These are phyloP conservation scores for Elmis aenea DNA, from an alignment of 2,888 invertebrate genomes.

Conservation along the genomic window DNA sequence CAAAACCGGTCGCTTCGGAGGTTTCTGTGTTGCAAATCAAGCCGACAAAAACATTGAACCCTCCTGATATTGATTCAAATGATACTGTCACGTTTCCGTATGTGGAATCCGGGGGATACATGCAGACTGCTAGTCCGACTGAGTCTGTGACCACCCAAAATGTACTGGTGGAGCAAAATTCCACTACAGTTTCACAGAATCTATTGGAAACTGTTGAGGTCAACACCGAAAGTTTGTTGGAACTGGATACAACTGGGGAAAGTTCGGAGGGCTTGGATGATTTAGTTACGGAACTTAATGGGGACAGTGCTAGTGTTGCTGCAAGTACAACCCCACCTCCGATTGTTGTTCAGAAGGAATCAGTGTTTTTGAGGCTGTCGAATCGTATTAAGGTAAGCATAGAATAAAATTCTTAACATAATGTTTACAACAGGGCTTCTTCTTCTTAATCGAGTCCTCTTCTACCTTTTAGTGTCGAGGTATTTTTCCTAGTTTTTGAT, in stretches of 20 bases:
- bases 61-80: constrained; percentile 29
- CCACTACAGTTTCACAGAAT: not conserved
- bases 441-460: too few species aligned
- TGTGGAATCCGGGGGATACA: constrained; percentile 16
- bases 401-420: too few species aligned
- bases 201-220: constrained; percentile 9
- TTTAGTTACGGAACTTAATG: constrained; percentile 53
- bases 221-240: constrained; percentile 6
- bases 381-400: constrained; percentile 84
- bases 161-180: constrained; percentile 4
- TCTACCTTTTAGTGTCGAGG: too few species aligned
- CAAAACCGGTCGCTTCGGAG: constrained; percentile 5
- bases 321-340: constrained; percentile 35
- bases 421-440: too few species aligned
- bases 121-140: constrained; percentile 19
- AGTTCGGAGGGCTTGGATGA: constrained; percentile 42
- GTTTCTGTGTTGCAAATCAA: constrained; percentile 37
- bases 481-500: too few species aligned
- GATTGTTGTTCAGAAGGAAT: constrained; percentile 64
- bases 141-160: constrained; percentile 9
- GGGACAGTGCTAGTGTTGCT: constrained; percentile 49
- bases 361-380: constrained; percentile 90
- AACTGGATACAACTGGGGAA: constrained; percentile 22
- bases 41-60: constrained; percentile 43
- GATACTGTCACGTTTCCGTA: constrained; percentile 20